Evolutionary conservation across 1,140 invertebrate species (phyloP), one percentile per base, ranked within the genome.

Genomic region (Melipona quadrifasciata): DNA sequence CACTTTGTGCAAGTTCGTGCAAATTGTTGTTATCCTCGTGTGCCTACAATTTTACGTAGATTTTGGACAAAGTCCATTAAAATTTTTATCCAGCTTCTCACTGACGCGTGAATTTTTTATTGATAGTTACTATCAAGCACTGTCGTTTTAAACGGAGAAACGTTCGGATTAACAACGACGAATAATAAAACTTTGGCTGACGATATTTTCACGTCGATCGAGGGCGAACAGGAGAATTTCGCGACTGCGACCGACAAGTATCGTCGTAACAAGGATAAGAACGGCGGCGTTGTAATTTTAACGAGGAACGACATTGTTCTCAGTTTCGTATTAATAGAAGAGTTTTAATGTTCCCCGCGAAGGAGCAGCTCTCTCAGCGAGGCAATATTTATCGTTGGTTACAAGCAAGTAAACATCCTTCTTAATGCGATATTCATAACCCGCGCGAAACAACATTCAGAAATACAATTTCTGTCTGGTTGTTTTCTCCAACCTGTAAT

Each of bases 351-450:
- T 34, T 0, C 47, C 12, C 57, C 5, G 57, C 1, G 8, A 27
- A 16, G 47, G 24, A 53, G 11, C 17, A 27, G 5, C 71, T n/a
- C 39, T n/a, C 39, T n/a, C 34, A 1, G 70, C 65, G 27, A 47
- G 17, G 27, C 47, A 53, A 73, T 71, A 71, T 73, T 76, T 76
- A 39, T 76, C n/a, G 55, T 61, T 47, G 55, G 55, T 73, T 73
- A 55, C n/a, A 55, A 16, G 16, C 34, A 16, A n/a, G 51, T 76
- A 76, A 76, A 58, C 31, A 58, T n/a, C 24, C 31, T 8, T 61
- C 55, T 58, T 39, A 24, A 76, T 61, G 47, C 27, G 31, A 58
- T 76, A 76, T 76, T 76, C 34, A 76, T 76, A 76, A 34, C 55
- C 21, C 12, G 1, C 1, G 55, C 34, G 17, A 53, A 27, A 57